These are phyloP conservation scores for Mycteria americana DNA, from an alignment of 2,797 vertebrate genomes.

Conservation along the genomic window DNA sequence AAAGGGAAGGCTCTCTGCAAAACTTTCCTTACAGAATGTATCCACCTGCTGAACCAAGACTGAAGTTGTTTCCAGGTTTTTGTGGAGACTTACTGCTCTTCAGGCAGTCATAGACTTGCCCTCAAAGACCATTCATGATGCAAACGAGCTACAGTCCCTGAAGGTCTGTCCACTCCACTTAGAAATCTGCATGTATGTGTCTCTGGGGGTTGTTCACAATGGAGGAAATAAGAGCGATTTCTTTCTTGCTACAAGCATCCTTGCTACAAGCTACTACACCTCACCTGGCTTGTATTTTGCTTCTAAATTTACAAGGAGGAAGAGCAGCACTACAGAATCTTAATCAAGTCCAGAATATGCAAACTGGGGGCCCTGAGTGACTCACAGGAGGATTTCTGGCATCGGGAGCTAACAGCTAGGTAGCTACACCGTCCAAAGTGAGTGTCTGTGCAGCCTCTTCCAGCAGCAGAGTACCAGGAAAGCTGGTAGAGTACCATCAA, in stretches of 20 bases:
- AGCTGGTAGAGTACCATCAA: not conserved
- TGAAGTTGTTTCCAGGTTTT: not conserved
- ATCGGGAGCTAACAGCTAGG: not conserved
- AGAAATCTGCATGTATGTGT: not conserved
- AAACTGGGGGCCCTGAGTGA: not conserved
- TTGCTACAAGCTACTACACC: not conserved
- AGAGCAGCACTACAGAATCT: not conserved
- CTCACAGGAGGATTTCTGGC: not conserved
- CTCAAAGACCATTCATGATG: not conserved
- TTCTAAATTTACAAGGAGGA: not conserved
- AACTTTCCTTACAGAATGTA: not conserved
- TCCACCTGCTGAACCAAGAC: not conserved
- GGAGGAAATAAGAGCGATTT: not conserved
- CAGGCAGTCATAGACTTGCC: not conserved
- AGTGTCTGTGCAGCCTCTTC: not conserved
- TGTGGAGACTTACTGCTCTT: not conserved
- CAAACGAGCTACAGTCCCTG: not conserved
- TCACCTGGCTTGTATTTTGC: not conserved
- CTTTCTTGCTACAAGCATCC: not conserved
- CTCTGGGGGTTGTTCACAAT: not conserved
- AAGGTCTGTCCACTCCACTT: not conserved
- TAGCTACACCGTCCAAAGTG: not conserved
- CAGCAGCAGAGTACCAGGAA: not conserved
- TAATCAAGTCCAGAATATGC: not conserved
- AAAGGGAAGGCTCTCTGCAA: not conserved